Base-by-base conservation (phyloP, 2,888 invertebrate genomes). In the Cephus pulcher region DNA sequence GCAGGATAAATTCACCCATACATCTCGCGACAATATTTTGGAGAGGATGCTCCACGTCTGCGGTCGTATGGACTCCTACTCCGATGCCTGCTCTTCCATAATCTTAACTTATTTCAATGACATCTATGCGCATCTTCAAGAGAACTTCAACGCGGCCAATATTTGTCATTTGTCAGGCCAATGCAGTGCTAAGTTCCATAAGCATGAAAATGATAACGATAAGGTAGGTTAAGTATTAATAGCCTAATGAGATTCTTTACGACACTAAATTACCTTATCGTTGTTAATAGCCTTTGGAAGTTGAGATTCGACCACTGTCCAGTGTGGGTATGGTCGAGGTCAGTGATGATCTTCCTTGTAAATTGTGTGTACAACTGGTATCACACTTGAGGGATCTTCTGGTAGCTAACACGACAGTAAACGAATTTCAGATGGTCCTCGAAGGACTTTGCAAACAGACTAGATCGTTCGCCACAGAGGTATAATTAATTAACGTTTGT, bases 321-420 rank as follows among this genome's bases (percentile, higher is more conserved):
- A 93, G 93, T 80, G 93, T 94, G 81, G 95, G 94, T 77, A 92
- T 93, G 86, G 92, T 94, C 30, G 92, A 92, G 73, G 88, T 94
- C n/a, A 91, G 90, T 69, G 94, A 95, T 84, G 95, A 95, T 88
- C 93, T 96, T 76, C 95, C 97, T 0, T 98, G 98, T 90, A 96
- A 97, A 86, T 93, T 98, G 78, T 98, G 98, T 91, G 95, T 96
- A 86, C 96, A 97, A 90, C 92, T 98, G 75, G 95, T 97, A 0
- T 92, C 93, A 34, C 97, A 98, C 91, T 92, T 97, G 83, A 94
- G 95, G 81, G 96, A 97, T 88, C 93, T 97, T 11, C 91, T 98
- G 34, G 93, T 96, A 37, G 95, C 97, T 32, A 97, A 98, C 89
- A 97, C 97, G 0, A 97, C 98, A 0, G 96, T 96, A 90, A 86